phyloP scores from a whole-genome alignment of 2,113 vertebrate genomes.

The Crypturellus undulatus region DNA sequence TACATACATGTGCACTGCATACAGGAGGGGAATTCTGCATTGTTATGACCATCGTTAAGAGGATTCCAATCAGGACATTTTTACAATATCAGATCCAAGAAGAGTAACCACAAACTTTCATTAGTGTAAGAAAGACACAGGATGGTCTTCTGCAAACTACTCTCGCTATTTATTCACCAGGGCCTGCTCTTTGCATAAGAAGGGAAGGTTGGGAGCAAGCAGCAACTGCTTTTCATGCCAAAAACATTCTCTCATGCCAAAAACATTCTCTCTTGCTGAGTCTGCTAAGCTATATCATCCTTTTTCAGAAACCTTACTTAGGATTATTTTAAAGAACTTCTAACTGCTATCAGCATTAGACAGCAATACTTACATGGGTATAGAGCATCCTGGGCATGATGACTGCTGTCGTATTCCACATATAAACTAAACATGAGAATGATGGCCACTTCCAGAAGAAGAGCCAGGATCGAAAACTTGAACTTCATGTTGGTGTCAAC shows the following conservation, averaged over 20 bases:
- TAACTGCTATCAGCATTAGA: background rate
- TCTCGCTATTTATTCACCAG: background rate
- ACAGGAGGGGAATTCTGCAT: background rate
- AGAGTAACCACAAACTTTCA: background rate
- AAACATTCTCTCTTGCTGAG: background rate
- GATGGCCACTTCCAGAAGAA: slow-evolving; percentile 83
- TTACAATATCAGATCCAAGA: background rate
- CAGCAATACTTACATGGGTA: slow-evolving; percentile 88
- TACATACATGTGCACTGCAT: accelerated
- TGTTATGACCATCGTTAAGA: accelerated
- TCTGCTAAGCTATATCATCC: background rate
- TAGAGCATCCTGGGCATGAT: accelerated
- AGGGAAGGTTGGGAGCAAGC: background rate
- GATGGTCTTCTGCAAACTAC: background rate
- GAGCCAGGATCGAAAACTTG: slow-evolving; percentile 87
- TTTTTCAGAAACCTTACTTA: background rate
- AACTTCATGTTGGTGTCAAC: slow-evolving; percentile 89
- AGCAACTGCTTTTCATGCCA: background rate
- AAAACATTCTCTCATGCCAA: background rate
- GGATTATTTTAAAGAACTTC: background rate
- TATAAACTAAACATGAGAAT: slow-evolving; percentile 88
- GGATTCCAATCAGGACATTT: accelerated
- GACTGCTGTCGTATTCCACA: slow-evolving; percentile 69
- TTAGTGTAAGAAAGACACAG: background rate
- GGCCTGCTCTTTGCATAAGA: background rate